Evolutionary conservation across 2,797 vertebrate species (phyloP), one percentile per base, ranked within the genome.

Genomic region (Xerus rutilus): DNA sequence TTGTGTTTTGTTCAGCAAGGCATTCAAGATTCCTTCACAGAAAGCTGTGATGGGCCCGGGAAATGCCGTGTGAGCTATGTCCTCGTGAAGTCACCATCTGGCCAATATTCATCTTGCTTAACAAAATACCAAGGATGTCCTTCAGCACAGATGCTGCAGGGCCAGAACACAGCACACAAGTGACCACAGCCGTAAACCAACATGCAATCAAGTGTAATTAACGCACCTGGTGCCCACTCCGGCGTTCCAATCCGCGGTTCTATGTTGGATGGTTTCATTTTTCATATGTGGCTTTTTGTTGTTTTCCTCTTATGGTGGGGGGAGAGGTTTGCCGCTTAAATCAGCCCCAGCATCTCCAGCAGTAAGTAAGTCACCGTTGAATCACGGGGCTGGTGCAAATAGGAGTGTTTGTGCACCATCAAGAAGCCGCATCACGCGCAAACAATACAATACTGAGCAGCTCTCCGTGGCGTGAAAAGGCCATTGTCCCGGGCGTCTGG

Each of bases 1-100:
- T 96, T 94, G 94, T 91, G 90, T 97, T 97, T 91, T 95, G 94
- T 92, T 95, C 95, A 14, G 87, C 35, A 4, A 97, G 97, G 97
- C 98, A 97, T 98, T 98, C 98, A 98, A 96, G 98, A 98, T 99
- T 98, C 98, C 98, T 98, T 97, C 98, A 97, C 97, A 98, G 97
- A 96, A 97, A 97, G 98, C 96, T 70, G 96, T 94, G 92, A 76
- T 54, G 35, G 96, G 96, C 97, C 96, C 91, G 95, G 95, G 90
- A 97, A 98, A 97, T 97, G 92, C 96, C 96, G 86, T 0, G 25
- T 98, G 98, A 98, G 98, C 98, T 90, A 97, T 96, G 96, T 97
- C 97, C 98, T 98, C 67, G 39, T 90, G 96, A 97, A 98, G 98
- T 97, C 97, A 98, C 98, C 98, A 98, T 99, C 98, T 98, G 99